These are phyloP conservation scores for Wiebesia pumilae DNA, from an alignment of 1,140 invertebrate genomes.

Conservation along the genomic window DNA sequence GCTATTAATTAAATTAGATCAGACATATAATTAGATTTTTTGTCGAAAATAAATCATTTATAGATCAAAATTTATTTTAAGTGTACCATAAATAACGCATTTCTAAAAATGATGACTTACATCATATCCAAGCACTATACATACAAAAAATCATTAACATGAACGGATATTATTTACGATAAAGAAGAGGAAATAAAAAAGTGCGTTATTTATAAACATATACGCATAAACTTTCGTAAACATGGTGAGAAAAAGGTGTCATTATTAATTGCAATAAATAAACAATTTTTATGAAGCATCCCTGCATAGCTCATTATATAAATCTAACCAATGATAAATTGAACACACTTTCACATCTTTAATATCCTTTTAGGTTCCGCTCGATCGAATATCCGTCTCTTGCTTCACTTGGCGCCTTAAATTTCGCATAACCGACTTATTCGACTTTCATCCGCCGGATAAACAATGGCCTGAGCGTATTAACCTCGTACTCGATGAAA, in stretches of 20 bases:
- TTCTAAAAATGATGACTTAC: too few species aligned
- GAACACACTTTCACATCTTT: conserved; percentile 35
- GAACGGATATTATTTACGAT: too few species aligned
- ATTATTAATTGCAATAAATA: conserved; percentile 22
- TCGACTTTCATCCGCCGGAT: conserved; percentile 42
- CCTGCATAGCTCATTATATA: conserved; percentile 15
- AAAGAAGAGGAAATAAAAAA: too few species aligned
- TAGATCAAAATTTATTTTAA: too few species aligned
- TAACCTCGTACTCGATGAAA: conserved; percentile 1
- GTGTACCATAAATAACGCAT: too few species aligned
- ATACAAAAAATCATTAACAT: too few species aligned
- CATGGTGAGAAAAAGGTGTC: not conserved
- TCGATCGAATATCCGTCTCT: conserved; percentile 28
- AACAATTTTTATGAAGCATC: conserved; percentile 3
- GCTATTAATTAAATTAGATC: too few species aligned
- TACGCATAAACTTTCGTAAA: not conserved
- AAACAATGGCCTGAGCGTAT: conserved; percentile 27
- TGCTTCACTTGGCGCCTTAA: conserved; percentile 26
- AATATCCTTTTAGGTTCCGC: conserved; percentile 41
- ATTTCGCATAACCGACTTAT: conserved; percentile 39
- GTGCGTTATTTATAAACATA: not conserved
- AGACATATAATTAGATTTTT: too few species aligned
- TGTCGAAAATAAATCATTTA: too few species aligned
- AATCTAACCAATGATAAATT: conserved; percentile 46
- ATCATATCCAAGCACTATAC: too few species aligned